Conservation (phyloP, 2,888 invertebrate species). For the Hirudinaria manillensis region DNA sequence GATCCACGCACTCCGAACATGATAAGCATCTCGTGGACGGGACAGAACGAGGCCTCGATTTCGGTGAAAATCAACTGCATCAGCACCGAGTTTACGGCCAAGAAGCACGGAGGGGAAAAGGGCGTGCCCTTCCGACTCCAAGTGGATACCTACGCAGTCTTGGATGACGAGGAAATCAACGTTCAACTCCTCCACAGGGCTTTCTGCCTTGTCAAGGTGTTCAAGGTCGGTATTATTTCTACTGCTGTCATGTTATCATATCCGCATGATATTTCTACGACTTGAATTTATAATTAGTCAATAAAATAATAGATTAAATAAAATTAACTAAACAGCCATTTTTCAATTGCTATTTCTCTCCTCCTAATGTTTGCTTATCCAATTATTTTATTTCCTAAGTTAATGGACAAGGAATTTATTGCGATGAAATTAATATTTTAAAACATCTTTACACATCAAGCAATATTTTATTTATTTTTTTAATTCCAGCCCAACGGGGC, state of each 20-base stretch:
- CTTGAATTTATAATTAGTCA: too few species aligned
- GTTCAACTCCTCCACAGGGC: conserved; percentile 4
- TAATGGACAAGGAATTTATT: not conserved
- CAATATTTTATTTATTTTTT: not conserved
- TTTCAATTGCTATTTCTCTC: too few species aligned
- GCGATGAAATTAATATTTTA: not conserved
- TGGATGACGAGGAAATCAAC: not conserved
- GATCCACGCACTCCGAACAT: conserved; percentile 68
- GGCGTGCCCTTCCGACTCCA: conserved; percentile 93
- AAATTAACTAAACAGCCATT: too few species aligned
- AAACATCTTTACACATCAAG: too few species aligned
- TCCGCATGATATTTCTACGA: too few species aligned
- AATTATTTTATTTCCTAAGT: too few species aligned
- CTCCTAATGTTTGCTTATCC: too few species aligned
- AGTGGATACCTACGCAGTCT: conserved; percentile 63
- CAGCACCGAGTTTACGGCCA: conserved; percentile 93
- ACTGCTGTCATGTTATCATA: too few species aligned
- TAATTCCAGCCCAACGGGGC: not conserved
- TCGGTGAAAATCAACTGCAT: conserved; percentile 80
- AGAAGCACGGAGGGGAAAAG: conserved; percentile 95
- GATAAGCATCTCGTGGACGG: conserved; percentile 87
- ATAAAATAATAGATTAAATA: too few species aligned
- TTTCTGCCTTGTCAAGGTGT: conserved; percentile 14
- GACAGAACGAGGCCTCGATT: conserved; percentile 87
- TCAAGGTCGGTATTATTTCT: conserved; percentile 49